These are phyloP conservation scores for Corvus cornix DNA, from an alignment of 2,113 vertebrate species.

Conservation along the genomic window DNA sequence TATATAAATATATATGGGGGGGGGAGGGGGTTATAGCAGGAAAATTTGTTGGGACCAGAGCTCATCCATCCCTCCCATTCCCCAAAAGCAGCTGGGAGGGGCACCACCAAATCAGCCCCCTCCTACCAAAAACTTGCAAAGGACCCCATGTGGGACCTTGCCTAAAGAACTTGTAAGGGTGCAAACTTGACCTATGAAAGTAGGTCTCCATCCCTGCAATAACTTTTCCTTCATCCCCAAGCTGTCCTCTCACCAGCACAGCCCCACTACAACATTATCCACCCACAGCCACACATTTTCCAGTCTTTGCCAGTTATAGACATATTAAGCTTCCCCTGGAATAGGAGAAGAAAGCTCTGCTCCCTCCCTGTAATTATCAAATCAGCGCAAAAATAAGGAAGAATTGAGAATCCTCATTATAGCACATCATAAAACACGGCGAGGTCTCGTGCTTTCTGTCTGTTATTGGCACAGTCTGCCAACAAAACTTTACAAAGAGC, in stretches of 20 bases:
- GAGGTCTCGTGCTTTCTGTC: not conserved
- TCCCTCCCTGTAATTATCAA: constrained; percentile 65
- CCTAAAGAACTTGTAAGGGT: not conserved
- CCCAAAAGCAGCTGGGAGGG: not conserved
- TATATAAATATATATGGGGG: not conserved
- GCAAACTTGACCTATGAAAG: not conserved
- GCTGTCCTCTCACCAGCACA: fast-evolving
- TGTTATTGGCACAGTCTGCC: not conserved
- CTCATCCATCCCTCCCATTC: not conserved
- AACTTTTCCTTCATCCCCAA: not conserved
- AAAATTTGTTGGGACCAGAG: not conserved
- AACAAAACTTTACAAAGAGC: constrained; percentile 44
- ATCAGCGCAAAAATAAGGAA: constrained; percentile 59
- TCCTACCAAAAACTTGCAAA: not conserved
- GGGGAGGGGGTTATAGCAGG: not conserved
- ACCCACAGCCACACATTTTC: not conserved
- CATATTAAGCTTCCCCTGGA: not conserved
- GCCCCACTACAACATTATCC: fast-evolving
- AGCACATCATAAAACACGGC: constrained; percentile 48
- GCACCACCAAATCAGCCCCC: fast-evolving
- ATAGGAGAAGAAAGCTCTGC: not conserved
- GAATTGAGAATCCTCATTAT: constrained; percentile 62
- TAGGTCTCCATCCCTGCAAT: not conserved
- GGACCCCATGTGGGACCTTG: not conserved
- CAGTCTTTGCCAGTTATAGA: not conserved